Conservation (phyloP, 2,888 invertebrate species). For the Steinernema carpocapsae region DNA sequence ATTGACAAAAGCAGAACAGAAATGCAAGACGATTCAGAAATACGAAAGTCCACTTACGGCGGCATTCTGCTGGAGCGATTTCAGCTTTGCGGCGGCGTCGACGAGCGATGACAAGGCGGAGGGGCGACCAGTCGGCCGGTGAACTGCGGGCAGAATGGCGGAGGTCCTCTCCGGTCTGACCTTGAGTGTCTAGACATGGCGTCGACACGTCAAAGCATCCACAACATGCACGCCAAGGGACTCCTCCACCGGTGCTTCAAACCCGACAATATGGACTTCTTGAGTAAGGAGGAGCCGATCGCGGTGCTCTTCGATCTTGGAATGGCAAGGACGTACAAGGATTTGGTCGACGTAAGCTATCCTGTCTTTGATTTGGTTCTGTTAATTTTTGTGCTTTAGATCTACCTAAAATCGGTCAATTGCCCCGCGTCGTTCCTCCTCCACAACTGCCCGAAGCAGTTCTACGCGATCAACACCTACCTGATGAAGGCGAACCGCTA, state of each 20-base stretch:
- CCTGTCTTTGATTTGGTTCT: not conserved
- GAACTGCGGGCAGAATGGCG: too few relatives aligned
- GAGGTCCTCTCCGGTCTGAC: too few relatives aligned
- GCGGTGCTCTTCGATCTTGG: conserved; percentile 49
- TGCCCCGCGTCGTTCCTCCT: conserved; percentile 39
- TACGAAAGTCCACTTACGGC: too few relatives aligned
- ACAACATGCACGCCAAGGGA: conserved; percentile 47
- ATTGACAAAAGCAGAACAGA: too few relatives aligned
- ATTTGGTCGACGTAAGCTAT: conserved; percentile 27
- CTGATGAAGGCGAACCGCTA: conserved; percentile 45
- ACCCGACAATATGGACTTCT: conserved; percentile 51
- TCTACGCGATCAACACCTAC: conserved; percentile 51
- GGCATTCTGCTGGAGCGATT: too few relatives aligned
- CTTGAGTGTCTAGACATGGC: too few relatives aligned
- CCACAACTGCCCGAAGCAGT: conserved; percentile 46
- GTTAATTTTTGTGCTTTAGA: conserved; percentile 37
- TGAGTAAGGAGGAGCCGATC: conserved; percentile 27
- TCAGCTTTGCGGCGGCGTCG: too few relatives aligned
- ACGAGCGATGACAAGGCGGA: too few relatives aligned
- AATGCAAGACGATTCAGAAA: too few relatives aligned
- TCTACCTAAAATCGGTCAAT: conserved; percentile 39
- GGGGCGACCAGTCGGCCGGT: too few relatives aligned
- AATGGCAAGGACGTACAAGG: conserved; percentile 48
- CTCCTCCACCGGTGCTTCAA: conserved; percentile 46
- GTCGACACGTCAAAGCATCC: too few relatives aligned